phyloP scores from a whole-genome alignment of 2,113 vertebrate genomes.

The Pachyramphus minor region DNA sequence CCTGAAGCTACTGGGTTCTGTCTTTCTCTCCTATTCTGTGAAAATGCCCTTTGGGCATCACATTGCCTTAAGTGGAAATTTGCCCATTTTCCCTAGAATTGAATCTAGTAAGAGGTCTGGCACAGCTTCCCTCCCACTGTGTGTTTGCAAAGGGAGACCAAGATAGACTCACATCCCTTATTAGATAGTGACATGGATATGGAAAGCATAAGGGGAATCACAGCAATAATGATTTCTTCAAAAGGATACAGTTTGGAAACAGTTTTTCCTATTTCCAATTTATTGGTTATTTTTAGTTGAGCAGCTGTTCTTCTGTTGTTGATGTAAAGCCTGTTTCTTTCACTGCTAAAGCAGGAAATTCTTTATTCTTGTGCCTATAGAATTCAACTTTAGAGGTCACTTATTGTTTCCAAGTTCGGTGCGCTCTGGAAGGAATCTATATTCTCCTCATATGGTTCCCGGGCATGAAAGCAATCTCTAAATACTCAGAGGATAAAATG shows the following conservation, averaged over 20 bases:
- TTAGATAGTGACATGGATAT: neutral
- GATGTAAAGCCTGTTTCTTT: slow-evolving; percentile 34
- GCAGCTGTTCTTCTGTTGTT: slow-evolving; percentile 39
- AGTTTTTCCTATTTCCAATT: slow-evolving; percentile 38
- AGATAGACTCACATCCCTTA: neutral
- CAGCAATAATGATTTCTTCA: slow-evolving; percentile 21
- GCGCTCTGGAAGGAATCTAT: slow-evolving; percentile 64
- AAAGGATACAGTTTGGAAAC: slow-evolving; percentile 29
- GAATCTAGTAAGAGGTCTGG: neutral
- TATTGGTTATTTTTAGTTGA: slow-evolving; percentile 55
- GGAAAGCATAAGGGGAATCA: neutral
- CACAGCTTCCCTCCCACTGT: neutral
- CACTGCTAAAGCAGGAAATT: neutral
- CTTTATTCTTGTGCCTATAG: slow-evolving; percentile 2
- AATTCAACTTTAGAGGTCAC: slow-evolving; percentile 57
- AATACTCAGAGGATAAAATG: slow-evolving; percentile 67
- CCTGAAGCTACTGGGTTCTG: neutral
- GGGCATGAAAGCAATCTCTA: slow-evolving; percentile 71
- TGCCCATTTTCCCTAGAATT: neutral
- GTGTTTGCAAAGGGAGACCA: neutral
- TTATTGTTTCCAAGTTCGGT: slow-evolving; percentile 52
- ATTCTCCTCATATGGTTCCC: slow-evolving; percentile 58
- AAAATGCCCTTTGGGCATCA: neutral
- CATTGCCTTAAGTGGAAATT: neutral
- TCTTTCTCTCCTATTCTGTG: neutral